Evolutionary conservation across 1,140 invertebrate genomes (phyloP).

Genomic region (Diorhabda elongata): DNA sequence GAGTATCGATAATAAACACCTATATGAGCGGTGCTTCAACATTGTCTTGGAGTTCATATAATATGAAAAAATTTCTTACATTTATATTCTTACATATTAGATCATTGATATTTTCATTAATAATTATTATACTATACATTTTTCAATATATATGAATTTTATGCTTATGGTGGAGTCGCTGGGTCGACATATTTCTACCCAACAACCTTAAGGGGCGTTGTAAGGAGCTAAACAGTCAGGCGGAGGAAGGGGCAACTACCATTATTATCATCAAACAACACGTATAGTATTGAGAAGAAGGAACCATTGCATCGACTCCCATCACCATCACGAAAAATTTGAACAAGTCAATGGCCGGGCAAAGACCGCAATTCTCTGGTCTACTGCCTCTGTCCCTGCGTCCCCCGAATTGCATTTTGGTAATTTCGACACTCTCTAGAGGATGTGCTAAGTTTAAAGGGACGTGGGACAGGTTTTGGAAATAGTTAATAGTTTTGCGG

Average conservation of each 20-base stretch:
- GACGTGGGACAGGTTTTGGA: neutral
- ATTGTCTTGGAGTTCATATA: no score
- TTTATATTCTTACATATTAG: no score
- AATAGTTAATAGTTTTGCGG: no score
- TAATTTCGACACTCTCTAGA: neutral
- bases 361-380: constrained; percentile 1
- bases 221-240: neutral
- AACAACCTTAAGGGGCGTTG: neutral
- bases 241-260: neutral
- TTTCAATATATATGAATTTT: no score
- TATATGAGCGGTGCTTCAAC: no score
- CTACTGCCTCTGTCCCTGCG: neutral
- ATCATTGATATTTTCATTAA: no score
- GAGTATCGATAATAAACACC: no score
- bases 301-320: neutral
- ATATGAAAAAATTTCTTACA: no score
- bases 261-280: neutral
- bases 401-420: neutral
- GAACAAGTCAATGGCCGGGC: neutral
- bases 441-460: neutral
- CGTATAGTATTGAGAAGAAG: neutral
- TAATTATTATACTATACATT: no score
- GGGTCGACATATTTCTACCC: no score
- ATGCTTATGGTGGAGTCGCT: neutral
- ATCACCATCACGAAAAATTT: constrained; percentile 2